A percentile compares a stretch with the other conserved stretches of the same genome.
These are phyloP conservation scores for Meandrina meandrites DNA, from an alignment of 92 coral and sea anemone species.

Conservation along the genomic window DNA sequence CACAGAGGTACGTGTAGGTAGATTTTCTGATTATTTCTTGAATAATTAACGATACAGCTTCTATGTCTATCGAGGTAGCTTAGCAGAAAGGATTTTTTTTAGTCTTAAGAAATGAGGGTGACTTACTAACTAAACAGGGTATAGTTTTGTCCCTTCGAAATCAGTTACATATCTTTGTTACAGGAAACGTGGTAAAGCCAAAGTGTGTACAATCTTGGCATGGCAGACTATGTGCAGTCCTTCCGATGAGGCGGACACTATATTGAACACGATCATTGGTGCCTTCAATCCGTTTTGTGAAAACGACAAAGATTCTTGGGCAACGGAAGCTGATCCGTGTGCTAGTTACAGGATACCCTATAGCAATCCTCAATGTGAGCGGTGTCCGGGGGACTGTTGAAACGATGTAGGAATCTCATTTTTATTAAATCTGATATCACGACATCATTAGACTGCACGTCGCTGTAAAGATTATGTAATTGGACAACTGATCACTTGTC, in stretches of 20 bases:
- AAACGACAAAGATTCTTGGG: not conserved
- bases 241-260: not conserved
- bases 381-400: not conserved
- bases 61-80: too few relatives aligned
- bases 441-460: too few relatives aligned
- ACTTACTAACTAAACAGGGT: too few relatives aligned
- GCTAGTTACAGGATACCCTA: not conserved
- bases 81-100: too few relatives aligned
- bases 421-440: too few relatives aligned
- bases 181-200: not conserved
- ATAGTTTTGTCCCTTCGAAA: not conserved
- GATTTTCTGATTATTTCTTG: too few relatives aligned
- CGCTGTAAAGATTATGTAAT: too few relatives aligned
- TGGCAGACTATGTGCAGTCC: not conserved
- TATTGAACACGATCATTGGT: not conserved
- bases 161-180: not conserved
- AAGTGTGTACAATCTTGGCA: not conserved
- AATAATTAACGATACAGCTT: too few relatives aligned
- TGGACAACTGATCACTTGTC: too few relatives aligned
- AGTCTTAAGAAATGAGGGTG: too few relatives aligned
- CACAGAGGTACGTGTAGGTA: too few relatives aligned
- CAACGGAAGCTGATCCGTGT: not conserved
- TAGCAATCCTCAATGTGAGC: not conserved
- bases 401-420: too few relatives aligned
- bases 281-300: not conserved